Percentiles rank a stretch among this genome's conserved stretches.
These are phyloP conservation scores for Mormyrops boulengeri DNA, from an alignment of 2,797 vertebrate genomes.

Conservation along the genomic window DNA sequence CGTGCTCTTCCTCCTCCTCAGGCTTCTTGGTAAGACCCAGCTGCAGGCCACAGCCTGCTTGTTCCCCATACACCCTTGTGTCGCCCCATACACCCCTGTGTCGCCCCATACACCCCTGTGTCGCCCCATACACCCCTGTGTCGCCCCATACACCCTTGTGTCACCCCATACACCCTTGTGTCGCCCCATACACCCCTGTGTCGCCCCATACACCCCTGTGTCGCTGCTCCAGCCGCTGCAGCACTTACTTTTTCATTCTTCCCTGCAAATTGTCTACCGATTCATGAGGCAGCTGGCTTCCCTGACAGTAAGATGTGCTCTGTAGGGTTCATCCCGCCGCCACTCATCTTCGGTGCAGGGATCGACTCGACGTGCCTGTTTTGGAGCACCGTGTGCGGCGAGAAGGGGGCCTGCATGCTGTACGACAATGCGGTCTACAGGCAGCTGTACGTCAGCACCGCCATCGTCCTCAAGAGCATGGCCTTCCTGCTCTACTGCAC, in stretches of 20 bases:
- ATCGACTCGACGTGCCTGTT: constrained; percentile 97
- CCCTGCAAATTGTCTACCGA: neutral
- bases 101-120: neutral
- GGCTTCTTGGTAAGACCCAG: constrained; percentile 76
- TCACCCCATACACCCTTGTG: no score
- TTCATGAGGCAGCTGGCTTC: neutral
- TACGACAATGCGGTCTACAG: constrained; percentile 89
- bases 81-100: neutral
- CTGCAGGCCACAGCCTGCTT: neutral
- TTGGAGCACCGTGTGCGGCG: constrained; percentile 89
- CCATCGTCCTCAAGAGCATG: constrained; percentile 85
- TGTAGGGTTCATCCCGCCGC: constrained; percentile 94
- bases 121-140: neutral
- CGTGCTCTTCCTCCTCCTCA: constrained; percentile 87
- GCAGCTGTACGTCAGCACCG: constrained; percentile 89
- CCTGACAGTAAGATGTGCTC: constrained; percentile 6
- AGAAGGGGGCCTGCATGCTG: constrained; percentile 83
- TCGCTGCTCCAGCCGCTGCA: neutral
- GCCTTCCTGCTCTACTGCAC: constrained; percentile 92
- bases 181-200: no score
- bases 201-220: neutral
- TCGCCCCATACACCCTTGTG: no score
- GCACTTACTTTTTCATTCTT: neutral
- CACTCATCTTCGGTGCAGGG: constrained; percentile 89
- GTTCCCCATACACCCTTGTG: neutral